phyloP scores from a whole-genome alignment of 2,113 vertebrate genomes.

The Albula glossodonta region DNA sequence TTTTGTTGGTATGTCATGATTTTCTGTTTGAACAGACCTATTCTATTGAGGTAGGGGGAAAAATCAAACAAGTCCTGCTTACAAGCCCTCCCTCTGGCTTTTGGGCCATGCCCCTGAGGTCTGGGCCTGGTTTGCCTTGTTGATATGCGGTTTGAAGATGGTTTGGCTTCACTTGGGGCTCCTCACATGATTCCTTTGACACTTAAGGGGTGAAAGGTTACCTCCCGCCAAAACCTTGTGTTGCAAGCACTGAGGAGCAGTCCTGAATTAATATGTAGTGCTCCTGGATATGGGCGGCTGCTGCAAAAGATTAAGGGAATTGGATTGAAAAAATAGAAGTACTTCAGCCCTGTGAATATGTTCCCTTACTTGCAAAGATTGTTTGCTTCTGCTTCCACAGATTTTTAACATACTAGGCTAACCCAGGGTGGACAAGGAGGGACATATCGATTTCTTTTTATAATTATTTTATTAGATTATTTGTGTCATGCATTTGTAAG shows the following conservation, averaged over 20 bases:
- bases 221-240: neutral
- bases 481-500: too few species aligned
- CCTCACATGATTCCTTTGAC: neutral
- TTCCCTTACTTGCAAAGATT: too few species aligned
- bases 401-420: too few species aligned
- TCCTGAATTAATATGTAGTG: neutral
- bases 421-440: too few species aligned
- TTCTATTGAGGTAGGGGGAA: constrained; percentile 12
- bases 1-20: constrained; percentile 10
- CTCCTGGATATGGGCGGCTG: neutral
- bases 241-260: neutral
- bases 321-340: constrained; percentile 37
- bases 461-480: too few species aligned
- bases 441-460: too few species aligned
- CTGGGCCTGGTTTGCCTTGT: constrained; percentile 29
- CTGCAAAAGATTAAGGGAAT: constrained; percentile 45
- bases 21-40: neutral
- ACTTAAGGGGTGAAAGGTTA: neutral
- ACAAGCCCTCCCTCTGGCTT: neutral
- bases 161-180: neutral
- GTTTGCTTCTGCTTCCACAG: too few species aligned
- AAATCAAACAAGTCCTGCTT: neutral
- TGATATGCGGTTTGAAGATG: constrained; percentile 44
- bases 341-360: neutral
- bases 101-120: neutral